Evolutionary conservation across 2,113 vertebrate species (phyloP).

Genomic region (Hypanus sabinus): DNA sequence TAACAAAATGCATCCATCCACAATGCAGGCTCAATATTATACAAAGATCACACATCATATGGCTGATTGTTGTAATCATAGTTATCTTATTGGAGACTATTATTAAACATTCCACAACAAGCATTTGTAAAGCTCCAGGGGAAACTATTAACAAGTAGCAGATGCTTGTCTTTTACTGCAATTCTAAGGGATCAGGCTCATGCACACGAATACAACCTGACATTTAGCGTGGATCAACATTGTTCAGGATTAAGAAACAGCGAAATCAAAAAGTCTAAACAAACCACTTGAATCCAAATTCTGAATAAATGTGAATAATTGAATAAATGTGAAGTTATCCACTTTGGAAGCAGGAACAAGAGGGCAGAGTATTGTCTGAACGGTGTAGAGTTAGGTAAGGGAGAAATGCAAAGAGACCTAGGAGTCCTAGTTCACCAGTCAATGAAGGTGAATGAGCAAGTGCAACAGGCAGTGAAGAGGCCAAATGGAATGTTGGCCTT

Average conservation of each 20-base stretch:
- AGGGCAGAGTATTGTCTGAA: too few species aligned
- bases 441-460: too few species aligned
- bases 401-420: too few species aligned
- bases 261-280: background rate
- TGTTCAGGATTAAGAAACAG: too few species aligned
- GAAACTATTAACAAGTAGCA: background rate
- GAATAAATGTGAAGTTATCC: too few species aligned
- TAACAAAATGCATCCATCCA: background rate
- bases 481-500: too few species aligned
- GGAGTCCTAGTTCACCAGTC: too few species aligned
- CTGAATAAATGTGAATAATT: too few species aligned
- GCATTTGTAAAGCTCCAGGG: background rate
- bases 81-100: constrained; percentile 8
- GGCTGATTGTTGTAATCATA: background rate
- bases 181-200: background rate
- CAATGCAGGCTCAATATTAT: too few species aligned
- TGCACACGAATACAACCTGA: background rate
- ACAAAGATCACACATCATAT: background rate
- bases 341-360: too few species aligned
- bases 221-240: background rate
- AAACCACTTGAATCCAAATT: background rate
- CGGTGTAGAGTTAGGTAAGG: too few species aligned
- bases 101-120: background rate
- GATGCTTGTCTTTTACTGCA: background rate
- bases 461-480: too few species aligned